phyloP scores from a whole-genome alignment of 2,888 invertebrate genomes.

The Eristalis pertinax region DNA sequence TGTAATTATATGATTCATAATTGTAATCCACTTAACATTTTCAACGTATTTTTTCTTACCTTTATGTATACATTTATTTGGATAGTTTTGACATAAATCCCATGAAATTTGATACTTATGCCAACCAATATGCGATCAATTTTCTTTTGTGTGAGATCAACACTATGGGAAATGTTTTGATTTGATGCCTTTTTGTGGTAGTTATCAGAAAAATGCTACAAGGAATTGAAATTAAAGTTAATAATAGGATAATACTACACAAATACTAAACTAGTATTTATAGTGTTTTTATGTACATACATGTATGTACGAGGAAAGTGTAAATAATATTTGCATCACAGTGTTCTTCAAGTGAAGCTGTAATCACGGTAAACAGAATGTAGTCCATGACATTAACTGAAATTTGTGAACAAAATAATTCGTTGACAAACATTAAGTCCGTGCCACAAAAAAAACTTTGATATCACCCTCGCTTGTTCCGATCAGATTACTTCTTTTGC shows the following conservation, averaged over 20 bases:
- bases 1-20: slow-evolving; percentile 56
- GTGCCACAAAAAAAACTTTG: too few species aligned
- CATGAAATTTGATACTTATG: slow-evolving; percentile 64
- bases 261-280: too few species aligned
- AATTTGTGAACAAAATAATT: too few species aligned
- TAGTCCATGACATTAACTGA: accelerated
- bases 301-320: too few species aligned
- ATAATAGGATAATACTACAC: background rate
- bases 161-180: background rate
- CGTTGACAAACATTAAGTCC: too few species aligned
- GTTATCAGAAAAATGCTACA: background rate
- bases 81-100: background rate
- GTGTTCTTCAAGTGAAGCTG: too few species aligned
- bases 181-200: slow-evolving; percentile 18
- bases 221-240: background rate
- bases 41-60: slow-evolving; percentile 33
- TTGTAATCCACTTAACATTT: slow-evolving; percentile 69
- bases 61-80: background rate
- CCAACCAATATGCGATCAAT: slow-evolving; percentile 50
- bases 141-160: slow-evolving; percentile 36
- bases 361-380: too few species aligned
- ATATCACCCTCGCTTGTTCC: too few species aligned
- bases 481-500: too few species aligned
- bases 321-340: too few species aligned
- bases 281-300: too few species aligned